Conservation (phyloP, 2,113 vertebrate species). For the Malurus melanocephalus region DNA sequence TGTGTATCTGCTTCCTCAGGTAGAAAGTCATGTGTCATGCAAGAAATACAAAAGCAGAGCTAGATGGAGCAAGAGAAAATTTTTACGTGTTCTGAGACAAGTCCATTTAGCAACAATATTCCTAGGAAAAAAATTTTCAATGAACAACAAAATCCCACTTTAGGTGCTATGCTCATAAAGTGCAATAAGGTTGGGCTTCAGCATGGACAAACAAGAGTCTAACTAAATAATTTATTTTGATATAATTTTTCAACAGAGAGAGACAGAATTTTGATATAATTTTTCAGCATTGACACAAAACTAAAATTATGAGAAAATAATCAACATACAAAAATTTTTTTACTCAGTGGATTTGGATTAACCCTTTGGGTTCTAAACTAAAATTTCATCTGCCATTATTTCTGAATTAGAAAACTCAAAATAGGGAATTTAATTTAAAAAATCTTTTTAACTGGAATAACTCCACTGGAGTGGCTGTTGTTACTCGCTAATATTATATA, state of each 20-base stretch:
- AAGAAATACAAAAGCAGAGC: not conserved
- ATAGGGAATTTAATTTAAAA: not conserved
- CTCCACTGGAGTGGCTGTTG: not conserved
- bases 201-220: not conserved
- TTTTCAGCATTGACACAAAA: not conserved
- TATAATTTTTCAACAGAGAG: not conserved
- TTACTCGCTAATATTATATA: not conserved
- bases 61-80: not conserved
- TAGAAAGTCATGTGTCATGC: not conserved
- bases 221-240: not conserved
- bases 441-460: not conserved
- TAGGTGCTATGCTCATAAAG: not conserved
- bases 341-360: not conserved
- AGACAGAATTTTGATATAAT: not conserved
- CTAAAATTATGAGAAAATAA: not conserved
- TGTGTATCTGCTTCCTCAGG: not conserved
- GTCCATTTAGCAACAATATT: not conserved
- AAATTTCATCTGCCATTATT: not conserved
- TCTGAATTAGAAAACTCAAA: not conserved
- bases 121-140: not conserved
- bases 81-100: not conserved
- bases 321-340: not conserved
- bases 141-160: fast-evolving
- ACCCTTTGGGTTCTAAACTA: not conserved
- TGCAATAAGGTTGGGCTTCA: not conserved